Percentiles rank a stretch among this genome's conserved stretches.
phyloP scores from a whole-genome alignment of 2,888 invertebrate genomes.

The Galerucella pusilla region DNA sequence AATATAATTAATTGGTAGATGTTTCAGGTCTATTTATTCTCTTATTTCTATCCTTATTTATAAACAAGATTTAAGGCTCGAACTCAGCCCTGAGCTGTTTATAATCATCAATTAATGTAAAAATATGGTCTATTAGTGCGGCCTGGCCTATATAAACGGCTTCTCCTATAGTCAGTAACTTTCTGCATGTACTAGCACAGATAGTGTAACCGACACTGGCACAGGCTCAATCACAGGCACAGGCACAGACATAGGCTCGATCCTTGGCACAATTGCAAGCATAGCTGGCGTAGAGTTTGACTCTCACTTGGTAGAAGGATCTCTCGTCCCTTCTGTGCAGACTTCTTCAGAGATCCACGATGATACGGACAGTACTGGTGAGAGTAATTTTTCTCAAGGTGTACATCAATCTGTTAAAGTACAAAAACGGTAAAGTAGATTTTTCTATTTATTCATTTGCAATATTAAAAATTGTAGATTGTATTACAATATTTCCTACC shows the following conservation, averaged over 20 bases:
- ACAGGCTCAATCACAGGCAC: slow-evolving; percentile 55
- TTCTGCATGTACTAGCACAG: slow-evolving; percentile 57
- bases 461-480: background rate
- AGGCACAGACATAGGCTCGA: slow-evolving; percentile 55
- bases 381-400: slow-evolving; percentile 58
- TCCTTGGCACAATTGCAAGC: slow-evolving; percentile 60
- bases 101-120: too few relatives aligned
- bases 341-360: slow-evolving; percentile 61
- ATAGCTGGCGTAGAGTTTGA: slow-evolving; percentile 60
- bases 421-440: background rate
- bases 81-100: too few relatives aligned
- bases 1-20: background rate
- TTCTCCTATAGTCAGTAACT: slow-evolving; percentile 49
- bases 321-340: slow-evolving; percentile 64
- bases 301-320: slow-evolving; percentile 63
- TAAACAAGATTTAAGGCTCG: too few relatives aligned
- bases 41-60: too few relatives aligned
- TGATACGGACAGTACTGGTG: slow-evolving; percentile 57
- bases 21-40: too few relatives aligned
- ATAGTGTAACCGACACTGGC: slow-evolving; percentile 59
- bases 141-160: slow-evolving; percentile 7
- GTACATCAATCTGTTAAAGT: slow-evolving; percentile 44
- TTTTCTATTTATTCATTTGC: background rate
- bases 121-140: background rate
- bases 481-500: too few relatives aligned